Evolutionary conservation across 1,140 invertebrate species (phyloP).

Genomic region (Polypedilum pembai): DNA sequence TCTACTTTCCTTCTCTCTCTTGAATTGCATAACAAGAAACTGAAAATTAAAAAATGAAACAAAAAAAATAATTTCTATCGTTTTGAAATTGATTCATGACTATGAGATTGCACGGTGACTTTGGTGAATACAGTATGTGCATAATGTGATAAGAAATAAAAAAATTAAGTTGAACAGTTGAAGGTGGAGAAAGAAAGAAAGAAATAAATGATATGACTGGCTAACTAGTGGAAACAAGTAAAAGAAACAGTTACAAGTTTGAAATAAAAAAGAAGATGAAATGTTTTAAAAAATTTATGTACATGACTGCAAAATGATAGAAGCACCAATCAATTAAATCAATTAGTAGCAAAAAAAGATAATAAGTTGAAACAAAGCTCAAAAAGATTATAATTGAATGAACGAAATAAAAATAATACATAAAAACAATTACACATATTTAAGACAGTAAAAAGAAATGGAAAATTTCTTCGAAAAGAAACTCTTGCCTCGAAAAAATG

Average conservation of each 20-base stretch:
- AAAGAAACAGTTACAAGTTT: conserved; percentile 22
- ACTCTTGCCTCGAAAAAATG: conserved; percentile 10
- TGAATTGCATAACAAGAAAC: conserved; percentile 21
- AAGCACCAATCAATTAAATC: conserved; percentile 25
- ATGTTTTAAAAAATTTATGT: neutral
- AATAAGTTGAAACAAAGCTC: neutral
- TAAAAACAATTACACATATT: conserved; percentile 27
- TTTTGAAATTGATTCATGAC: neutral
- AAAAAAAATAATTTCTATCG: neutral
- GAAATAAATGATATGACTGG: neutral
- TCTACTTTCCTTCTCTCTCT: neutral
- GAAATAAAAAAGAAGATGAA: conserved; percentile 18
- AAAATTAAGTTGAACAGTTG: neutral
- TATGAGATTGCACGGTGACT: too few species aligned
- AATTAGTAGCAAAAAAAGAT: conserved; percentile 26
- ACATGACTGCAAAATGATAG: neutral
- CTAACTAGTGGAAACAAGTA: neutral
- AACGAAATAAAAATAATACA: conserved; percentile 7
- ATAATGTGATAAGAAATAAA: too few species aligned
- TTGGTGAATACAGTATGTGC: too few species aligned
- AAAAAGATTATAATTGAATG: neutral
- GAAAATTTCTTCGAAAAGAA: conserved; percentile 28
- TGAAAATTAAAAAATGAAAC: neutral
- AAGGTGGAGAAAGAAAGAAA: conserved; percentile 1
- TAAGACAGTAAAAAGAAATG: conserved; percentile 27